phyloP scores from a whole-genome alignment of 2,797 vertebrate genomes.

The Hippocampus kuda region DNA sequence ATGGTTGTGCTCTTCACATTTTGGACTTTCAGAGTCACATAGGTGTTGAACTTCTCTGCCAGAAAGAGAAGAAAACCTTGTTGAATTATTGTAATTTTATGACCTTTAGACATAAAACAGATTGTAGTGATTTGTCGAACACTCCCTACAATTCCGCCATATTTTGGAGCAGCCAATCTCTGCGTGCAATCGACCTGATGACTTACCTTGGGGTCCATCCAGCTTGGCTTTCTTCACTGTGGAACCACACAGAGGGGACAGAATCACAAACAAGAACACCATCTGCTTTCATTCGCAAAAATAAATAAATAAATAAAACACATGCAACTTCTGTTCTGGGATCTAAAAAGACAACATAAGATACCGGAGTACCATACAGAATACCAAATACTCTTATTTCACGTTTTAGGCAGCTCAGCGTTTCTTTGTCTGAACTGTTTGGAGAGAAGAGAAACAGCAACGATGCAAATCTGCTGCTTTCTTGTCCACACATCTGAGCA shows the following conservation, averaged over 20 bases:
- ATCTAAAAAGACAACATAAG: conserved; percentile 14
- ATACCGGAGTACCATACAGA: neutral
- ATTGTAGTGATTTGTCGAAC: neutral
- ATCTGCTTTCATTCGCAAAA: conserved; percentile 46
- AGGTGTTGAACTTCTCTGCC: conserved; percentile 96
- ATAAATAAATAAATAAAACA: neutral
- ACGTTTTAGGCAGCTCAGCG: neutral
- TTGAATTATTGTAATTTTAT: neutral
- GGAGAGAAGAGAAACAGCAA: neutral
- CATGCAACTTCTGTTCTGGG: conserved; percentile 13
- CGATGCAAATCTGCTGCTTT: conserved; percentile 2
- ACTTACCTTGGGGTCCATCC: conserved; percentile 92
- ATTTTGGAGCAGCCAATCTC: neutral
- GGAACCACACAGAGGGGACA: conserved; percentile 56
- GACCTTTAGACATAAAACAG: neutral
- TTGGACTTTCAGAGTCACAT: conserved; percentile 97
- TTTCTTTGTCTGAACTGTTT: neutral
- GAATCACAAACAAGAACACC: conserved; percentile 53
- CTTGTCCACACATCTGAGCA: conserved; percentile 3
- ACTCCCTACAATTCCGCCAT: neutral
- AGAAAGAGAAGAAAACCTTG: conserved; percentile 1
- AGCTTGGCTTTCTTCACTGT: conserved; percentile 98
- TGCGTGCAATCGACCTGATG: conserved; percentile 18
- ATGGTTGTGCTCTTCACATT: conserved; percentile 99
- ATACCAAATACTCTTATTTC: neutral